phyloP scores from a whole-genome alignment of 1,140 invertebrate genomes.

The Drosophila repleta region DNA sequence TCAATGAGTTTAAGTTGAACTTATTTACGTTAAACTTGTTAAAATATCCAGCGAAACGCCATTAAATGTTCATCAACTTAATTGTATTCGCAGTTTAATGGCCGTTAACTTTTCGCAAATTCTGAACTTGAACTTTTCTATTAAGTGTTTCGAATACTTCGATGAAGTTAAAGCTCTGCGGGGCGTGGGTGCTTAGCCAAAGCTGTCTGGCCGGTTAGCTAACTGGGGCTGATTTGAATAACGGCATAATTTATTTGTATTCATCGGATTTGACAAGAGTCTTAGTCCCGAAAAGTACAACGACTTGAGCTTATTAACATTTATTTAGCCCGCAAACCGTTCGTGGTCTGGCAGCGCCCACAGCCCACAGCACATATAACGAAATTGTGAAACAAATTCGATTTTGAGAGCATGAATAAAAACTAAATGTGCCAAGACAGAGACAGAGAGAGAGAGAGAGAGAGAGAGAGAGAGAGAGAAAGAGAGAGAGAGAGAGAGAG shows the following conservation, averaged over 20 bases:
- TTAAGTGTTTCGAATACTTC: conserved; percentile 21
- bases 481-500: background rate
- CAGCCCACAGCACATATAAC: conserved; percentile 23
- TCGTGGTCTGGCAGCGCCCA: conserved; percentile 17
- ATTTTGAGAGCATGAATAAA: conserved; percentile 49
- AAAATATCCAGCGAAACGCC: too few relatives aligned
- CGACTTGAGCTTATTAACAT: conserved; percentile 75
- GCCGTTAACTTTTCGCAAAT: background rate
- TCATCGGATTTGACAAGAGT: conserved; percentile 42
- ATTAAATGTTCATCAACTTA: too few relatives aligned
- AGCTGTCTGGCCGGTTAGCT: conserved; percentile 25
- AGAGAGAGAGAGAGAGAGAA: too few relatives aligned
- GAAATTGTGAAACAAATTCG: conserved; percentile 64
- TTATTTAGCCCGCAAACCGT: conserved; percentile 57
- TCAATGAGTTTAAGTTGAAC: too few relatives aligned
- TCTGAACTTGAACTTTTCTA: conserved; percentile 4
- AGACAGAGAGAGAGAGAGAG: background rate
- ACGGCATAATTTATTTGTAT: conserved; percentile 70
- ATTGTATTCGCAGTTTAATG: too few relatives aligned
- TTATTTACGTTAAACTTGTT: too few relatives aligned
- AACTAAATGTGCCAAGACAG: background rate
- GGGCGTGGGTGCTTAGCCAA: background rate
- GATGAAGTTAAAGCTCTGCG: conserved; percentile 34
- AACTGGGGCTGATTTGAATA: conserved; percentile 43
- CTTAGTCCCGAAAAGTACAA: conserved; percentile 49